A percentile compares a stretch with the other conserved stretches of the same genome.
phyloP scores from a whole-genome alignment of 2,888 invertebrate species.

The Tiphia femorata region DNA sequence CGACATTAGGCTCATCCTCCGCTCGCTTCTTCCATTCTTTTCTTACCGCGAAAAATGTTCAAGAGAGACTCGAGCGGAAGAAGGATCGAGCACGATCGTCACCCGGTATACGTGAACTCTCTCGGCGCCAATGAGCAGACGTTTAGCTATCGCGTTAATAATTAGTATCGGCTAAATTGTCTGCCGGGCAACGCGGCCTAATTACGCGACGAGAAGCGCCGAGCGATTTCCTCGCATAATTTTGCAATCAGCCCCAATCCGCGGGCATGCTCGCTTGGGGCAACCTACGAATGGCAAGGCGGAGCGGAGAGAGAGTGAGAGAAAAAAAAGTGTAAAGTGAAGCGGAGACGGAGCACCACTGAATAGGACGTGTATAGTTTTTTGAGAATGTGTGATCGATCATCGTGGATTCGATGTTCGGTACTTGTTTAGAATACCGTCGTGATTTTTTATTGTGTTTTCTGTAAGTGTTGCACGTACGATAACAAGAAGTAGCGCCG shows the following conservation, averaged over 20 bases:
- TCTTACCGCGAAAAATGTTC: neutral
- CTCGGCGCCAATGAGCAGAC: neutral
- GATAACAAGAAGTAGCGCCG: too few relatives aligned
- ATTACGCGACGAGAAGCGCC: slow-evolving; percentile 10
- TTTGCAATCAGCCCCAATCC: slow-evolving; percentile 16
- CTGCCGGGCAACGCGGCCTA: slow-evolving; percentile 15
- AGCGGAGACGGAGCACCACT: neutral
- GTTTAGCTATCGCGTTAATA: slow-evolving; percentile 16
- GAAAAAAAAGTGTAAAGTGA: neutral
- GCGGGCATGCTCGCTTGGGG: neutral
- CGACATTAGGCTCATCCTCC: too few relatives aligned
- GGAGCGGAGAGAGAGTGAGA: neutral
- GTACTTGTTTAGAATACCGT: too few relatives aligned
- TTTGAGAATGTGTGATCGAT: too few relatives aligned
- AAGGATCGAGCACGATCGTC: too few relatives aligned
- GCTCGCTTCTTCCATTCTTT: too few relatives aligned
- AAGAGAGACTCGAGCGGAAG: too few relatives aligned
- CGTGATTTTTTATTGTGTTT: too few relatives aligned
- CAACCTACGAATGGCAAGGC: neutral
- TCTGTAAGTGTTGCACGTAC: too few relatives aligned
- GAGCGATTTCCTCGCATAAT: slow-evolving; percentile 14
- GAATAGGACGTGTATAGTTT: too few relatives aligned
- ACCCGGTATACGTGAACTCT: neutral
- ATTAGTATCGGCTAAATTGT: slow-evolving; percentile 19
- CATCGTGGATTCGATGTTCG: too few relatives aligned